Evolutionary conservation across 1,140 invertebrate species (phyloP).

Genomic region (Cherax destructor): DNA sequence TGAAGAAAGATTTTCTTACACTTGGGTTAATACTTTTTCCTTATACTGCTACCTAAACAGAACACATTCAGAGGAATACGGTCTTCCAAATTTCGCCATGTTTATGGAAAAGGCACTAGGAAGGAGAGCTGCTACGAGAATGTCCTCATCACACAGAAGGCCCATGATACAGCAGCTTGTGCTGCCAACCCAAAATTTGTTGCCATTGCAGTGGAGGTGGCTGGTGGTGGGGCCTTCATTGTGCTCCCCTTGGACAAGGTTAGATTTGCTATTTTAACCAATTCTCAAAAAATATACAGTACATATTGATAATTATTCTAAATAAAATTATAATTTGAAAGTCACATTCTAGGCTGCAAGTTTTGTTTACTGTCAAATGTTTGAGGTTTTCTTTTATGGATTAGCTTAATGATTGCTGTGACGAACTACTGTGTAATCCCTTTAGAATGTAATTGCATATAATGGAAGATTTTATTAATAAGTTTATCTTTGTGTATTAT

Average conservation of each 20-base stretch:
- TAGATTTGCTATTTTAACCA: constrained; percentile 74
- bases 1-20: neutral
- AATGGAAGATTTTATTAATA: too few species aligned
- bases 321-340: neutral
- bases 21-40: neutral
- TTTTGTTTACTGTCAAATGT: too few species aligned
- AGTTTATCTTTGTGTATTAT: too few species aligned
- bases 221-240: constrained; percentile 94
- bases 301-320: neutral
- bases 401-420: too few species aligned
- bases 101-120: constrained; percentile 91
- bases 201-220: constrained; percentile 94
- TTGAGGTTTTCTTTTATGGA: too few species aligned
- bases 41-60: constrained; percentile 10
- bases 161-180: constrained; percentile 74
- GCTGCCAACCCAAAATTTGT: constrained; percentile 96
- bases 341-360: too few species aligned
- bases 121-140: constrained; percentile 94
- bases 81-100: constrained; percentile 94
- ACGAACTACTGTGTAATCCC: too few species aligned
- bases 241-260: constrained; percentile 93
- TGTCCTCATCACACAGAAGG: constrained; percentile 93
- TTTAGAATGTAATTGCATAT: too few species aligned
- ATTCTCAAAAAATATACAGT: neutral
- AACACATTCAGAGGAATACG: constrained; percentile 85